phyloP scores from a whole-genome alignment of 2,113 vertebrate species.

The Todiramphus saurophagus region DNA sequence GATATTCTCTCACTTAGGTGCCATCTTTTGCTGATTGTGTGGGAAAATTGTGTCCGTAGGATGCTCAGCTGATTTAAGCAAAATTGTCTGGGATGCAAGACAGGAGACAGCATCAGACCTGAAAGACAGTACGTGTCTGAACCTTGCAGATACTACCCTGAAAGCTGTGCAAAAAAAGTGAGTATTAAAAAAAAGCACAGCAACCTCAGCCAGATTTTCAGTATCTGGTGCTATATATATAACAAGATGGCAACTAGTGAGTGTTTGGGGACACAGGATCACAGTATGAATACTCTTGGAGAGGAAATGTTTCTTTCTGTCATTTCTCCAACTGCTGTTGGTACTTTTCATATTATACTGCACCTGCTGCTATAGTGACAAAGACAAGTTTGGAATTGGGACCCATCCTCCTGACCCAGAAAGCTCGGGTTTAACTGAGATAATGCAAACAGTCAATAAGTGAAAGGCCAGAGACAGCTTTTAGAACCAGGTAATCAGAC shows the following conservation, averaged over 20 bases:
- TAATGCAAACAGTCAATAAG: background rate
- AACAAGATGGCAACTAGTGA: background rate
- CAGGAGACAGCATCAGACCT: background rate
- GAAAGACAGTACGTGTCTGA: background rate
- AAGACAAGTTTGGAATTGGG: background rate
- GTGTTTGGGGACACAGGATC: background rate
- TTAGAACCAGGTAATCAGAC: background rate
- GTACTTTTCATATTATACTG: background rate
- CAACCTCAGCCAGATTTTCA: background rate
- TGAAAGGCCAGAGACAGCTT: background rate
- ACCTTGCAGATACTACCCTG: background rate
- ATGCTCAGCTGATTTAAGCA: background rate
- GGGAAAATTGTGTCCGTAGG: background rate
- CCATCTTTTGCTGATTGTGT: background rate
- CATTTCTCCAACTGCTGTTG: background rate
- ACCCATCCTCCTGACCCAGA: background rate
- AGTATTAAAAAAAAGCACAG: background rate
- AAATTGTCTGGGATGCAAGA: background rate
- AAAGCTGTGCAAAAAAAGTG: background rate
- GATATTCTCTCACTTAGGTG: background rate
- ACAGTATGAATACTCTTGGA: background rate
- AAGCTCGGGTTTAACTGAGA: background rate
- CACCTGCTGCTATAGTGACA: background rate
- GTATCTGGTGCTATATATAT: background rate
- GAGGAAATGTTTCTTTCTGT: background rate